Evolutionary conservation across 2,113 vertebrate species (phyloP), one percentile per base, ranked within the genome.

Genomic region (Pedionomus torquatus): DNA sequence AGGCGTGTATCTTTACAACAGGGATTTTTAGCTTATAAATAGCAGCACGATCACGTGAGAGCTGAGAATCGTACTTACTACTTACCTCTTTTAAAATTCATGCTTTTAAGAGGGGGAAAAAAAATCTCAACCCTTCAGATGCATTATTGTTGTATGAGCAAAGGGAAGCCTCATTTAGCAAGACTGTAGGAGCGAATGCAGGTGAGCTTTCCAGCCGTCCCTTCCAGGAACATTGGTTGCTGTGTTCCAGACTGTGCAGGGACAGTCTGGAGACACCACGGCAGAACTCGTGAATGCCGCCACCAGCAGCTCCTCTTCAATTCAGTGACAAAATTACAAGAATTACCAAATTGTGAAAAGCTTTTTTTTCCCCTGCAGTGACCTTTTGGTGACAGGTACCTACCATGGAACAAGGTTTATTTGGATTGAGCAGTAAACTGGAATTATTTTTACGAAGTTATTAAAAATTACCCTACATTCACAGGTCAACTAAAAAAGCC

Each of bases 231-330:
- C 2, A 2, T 19, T 46, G 28, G 37, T 37, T 14, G 7, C 44
- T n/a, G 19, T 10, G 4, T 33, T 4, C 31, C 15, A 11, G 49
- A 58, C 35, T 43, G 49, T 33, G 39, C 37, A 35, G 58, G 20
- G 16, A 10, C 10, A 12, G 39, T 7, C 2, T 30, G 25, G 20
- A 54, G 18, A 7, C 25, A 31, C 9, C 25, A 26, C 46, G 26
- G 60, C 2, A 24, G 21, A 19, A 18, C 21, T 43, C 37, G 9
- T 26, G 25, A 31, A 4, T 24, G 4, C 21, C 25, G 33, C 23
- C 17, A 10, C 21, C 2, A 10, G 15, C 2, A 10, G 15, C 3
- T 54, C 54, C 68, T 55, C 6, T 20, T 68, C 1, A 0, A 33
- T 76, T 37, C 21, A 72, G 7, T 17, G 37, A 55, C 19, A 44